phyloP scores from a whole-genome alignment of 2,113 vertebrate species.

The Oryctolagus cuniculus region mOryCun1.1 NC_091434.1:68689001-68689500 shows the following conservation, averaged over 20 bases:
- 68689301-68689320: not conserved
- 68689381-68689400: conserved; percentile 35
- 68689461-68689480: not conserved
- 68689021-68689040: not conserved
- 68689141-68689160: not conserved
- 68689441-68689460: not conserved
- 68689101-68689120: conserved; percentile 19
- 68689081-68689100: conserved; percentile 9
- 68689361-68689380: conserved; percentile 8
- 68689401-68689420: not conserved
- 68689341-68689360: not conserved
- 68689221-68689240: conserved; percentile 1
- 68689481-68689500: not conserved
- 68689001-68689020: too few relatives aligned
- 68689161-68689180: not conserved
- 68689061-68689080: not conserved
- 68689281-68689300: conserved; percentile 32
- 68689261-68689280: conserved; percentile 49
- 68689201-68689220: conserved; percentile 8
- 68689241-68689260: conserved; percentile 30
- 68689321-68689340: not conserved
- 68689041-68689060: not conserved
- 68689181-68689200: not conserved
- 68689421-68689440: not conserved
- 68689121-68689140: not conserved